These are phyloP conservation scores for Heteractis magnifica DNA, from an alignment of 92 coral and sea anemone species.

Conservation along the genomic window DNA sequence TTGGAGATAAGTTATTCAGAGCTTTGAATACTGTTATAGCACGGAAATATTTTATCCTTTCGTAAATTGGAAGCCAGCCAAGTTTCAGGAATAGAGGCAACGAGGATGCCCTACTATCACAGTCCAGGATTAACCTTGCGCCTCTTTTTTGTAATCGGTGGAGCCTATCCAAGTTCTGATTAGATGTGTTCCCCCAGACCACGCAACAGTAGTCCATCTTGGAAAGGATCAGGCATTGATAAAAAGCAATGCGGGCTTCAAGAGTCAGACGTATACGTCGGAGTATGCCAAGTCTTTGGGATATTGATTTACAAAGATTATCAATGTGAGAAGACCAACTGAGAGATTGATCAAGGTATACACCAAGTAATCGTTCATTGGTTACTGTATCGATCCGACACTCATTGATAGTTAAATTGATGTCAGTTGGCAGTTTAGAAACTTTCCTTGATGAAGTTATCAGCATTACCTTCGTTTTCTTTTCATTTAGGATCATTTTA, in stretches of 20 bases:
- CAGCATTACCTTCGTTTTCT: slow-evolving; percentile 6
- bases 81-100: too few species aligned
- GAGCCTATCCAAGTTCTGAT: too few species aligned
- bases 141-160: too few species aligned
- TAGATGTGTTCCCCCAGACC: background rate
- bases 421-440: background rate
- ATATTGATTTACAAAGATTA: too few species aligned
- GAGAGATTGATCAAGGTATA: background rate
- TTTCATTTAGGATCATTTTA: background rate
- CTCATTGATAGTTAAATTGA: too few species aligned
- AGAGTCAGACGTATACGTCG: background rate
- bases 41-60: too few species aligned
- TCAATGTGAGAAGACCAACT: background rate
- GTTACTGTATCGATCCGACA: background rate
- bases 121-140: too few species aligned
- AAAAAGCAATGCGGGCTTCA: background rate
- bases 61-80: too few species aligned
- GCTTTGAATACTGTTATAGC: too few species aligned
- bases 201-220: background rate
- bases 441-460: slow-evolving; percentile 1
- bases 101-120: too few species aligned
- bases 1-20: too few species aligned
- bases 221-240: background rate
- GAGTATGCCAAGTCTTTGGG: background rate
- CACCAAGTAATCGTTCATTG: background rate